Base-by-base conservation (phyloP, 2,888 invertebrate genomes). In the Toxonevra muliebris region DNA sequence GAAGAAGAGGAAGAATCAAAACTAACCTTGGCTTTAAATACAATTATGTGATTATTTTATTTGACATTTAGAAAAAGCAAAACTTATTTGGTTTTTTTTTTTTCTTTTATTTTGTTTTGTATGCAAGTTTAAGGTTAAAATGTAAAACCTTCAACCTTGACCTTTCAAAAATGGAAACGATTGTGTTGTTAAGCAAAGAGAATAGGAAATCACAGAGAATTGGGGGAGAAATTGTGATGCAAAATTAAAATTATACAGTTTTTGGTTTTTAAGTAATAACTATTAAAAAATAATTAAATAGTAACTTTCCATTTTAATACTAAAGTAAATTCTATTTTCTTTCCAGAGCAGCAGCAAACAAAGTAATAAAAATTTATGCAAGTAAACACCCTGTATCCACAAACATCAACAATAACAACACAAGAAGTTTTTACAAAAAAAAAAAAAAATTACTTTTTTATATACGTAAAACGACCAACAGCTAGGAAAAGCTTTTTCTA, bases 1-100 rank as follows among this genome's bases (percentile, higher is more conserved):
- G 9, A 55, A 55, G 17, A 12, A 9, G 12, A n/a, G 12, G n/a
- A 12, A 20, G 40, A 53, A 20, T 19, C 12, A 53, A 19, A 53
- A 3, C 50, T 52, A 61, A 61, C 61, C 61, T 61, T 61, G 48
- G 40, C 48, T 13, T 40, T 61, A 17, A 60, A 60, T 60, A 30
- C 48, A 57, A 67, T 62, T 62, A 52, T 61, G 57, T 41, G 57
- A 30, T 62, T 55, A 62, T 61, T 66, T 60, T 20, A 61, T 61
- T 66, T 61, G 66, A 60, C 48, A 61, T 66, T 61, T 54, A 42
- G 4, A 45, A n/a, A 54, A 57, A 45, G 12, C 3, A 30, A 19
- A 12, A 61, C 12, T n/a, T 3, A 20, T 40, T 19, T 55, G 17
- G 12, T 19, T 55, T 55, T 12, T 55, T 1, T 55, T 19, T 20